These are phyloP conservation scores for Pristionchus exspectatus DNA, from an alignment of 2,888 invertebrate genomes.

Conservation along the genomic window DNA sequence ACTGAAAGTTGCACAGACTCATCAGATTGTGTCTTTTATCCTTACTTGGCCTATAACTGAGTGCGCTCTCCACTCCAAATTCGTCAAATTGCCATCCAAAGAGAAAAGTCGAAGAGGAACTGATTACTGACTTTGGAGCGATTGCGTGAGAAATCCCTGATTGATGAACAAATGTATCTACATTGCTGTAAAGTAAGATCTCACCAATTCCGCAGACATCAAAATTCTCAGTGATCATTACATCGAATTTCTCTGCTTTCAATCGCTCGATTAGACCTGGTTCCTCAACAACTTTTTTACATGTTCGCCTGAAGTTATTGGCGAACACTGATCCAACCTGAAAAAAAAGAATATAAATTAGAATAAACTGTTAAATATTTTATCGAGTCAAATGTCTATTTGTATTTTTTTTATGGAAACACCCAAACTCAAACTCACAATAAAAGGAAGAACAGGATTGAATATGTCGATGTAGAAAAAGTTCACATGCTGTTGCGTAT, in stretches of 20 bases:
- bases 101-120: slow-evolving; percentile 5
- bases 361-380: not conserved
- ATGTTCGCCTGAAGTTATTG: not conserved
- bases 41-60: slow-evolving; percentile 19
- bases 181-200: too few species aligned
- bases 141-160: slow-evolving; percentile 19
- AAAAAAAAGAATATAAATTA: not conserved
- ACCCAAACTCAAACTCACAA: not conserved
- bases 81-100: slow-evolving; percentile 7
- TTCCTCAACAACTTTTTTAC: not conserved
- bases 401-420: not conserved
- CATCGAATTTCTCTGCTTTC: slow-evolving; percentile 21
- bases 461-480: slow-evolving; percentile 40
- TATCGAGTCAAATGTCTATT: not conserved
- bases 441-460: not conserved
- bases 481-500: not conserved
- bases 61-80: not conserved
- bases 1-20: too few species aligned
- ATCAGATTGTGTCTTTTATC: too few species aligned
- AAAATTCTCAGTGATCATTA: slow-evolving; percentile 26
- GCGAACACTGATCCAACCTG: slow-evolving; percentile 6
- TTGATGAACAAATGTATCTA: too few species aligned
- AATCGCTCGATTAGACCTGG: slow-evolving; percentile 34
- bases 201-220: slow-evolving; percentile 31
- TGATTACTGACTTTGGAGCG: not conserved